Evolutionary conservation across 1,140 invertebrate species (phyloP).

Genomic region (Apis mellifera): DNA sequence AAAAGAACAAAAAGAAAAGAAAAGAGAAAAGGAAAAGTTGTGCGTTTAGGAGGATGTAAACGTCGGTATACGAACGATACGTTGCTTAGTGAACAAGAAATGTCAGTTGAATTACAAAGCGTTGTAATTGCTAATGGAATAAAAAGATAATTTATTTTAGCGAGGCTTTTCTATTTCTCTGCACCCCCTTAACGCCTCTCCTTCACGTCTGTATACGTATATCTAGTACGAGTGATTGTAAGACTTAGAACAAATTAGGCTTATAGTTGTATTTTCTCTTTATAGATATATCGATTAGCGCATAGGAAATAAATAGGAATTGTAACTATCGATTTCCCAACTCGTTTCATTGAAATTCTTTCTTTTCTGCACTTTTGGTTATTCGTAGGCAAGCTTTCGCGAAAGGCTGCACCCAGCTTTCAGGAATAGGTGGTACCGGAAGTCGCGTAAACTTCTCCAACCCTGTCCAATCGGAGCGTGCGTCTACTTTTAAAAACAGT

Average conservation of each 20-base stretch:
- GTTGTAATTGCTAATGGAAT: slow-evolving; percentile 73
- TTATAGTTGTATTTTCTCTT: not conserved
- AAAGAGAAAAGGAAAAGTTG: slow-evolving; percentile 16
- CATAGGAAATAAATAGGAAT: slow-evolving; percentile 1
- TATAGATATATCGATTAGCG: slow-evolving; percentile 4
- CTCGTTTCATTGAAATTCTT: not conserved
- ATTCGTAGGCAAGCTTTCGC: not conserved
- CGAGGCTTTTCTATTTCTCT: slow-evolving; percentile 67
- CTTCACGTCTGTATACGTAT: slow-evolving; percentile 44
- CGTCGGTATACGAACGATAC: slow-evolving; percentile 50
- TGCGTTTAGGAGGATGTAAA: slow-evolving; percentile 48
- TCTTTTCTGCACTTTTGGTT: not conserved
- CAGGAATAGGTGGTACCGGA: not conserved
- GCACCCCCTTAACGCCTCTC: slow-evolving; percentile 65
- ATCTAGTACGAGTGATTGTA: not conserved
- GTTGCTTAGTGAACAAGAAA: slow-evolving; percentile 60
- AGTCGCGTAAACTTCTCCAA: not conserved
- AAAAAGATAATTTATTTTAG: slow-evolving; percentile 73
- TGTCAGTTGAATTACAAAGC: slow-evolving; percentile 62
- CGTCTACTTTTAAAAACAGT: not conserved
- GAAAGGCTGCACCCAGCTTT: not conserved
- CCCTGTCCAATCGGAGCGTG: not conserved
- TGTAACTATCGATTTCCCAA: not conserved
- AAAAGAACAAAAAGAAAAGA: no score
- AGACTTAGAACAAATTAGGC: slow-evolving; percentile 18